A percentile compares a stretch with the other conserved stretches of the same genome.
phyloP scores from a whole-genome alignment of 2,797 vertebrate species.

The Mareca penelope region DNA sequence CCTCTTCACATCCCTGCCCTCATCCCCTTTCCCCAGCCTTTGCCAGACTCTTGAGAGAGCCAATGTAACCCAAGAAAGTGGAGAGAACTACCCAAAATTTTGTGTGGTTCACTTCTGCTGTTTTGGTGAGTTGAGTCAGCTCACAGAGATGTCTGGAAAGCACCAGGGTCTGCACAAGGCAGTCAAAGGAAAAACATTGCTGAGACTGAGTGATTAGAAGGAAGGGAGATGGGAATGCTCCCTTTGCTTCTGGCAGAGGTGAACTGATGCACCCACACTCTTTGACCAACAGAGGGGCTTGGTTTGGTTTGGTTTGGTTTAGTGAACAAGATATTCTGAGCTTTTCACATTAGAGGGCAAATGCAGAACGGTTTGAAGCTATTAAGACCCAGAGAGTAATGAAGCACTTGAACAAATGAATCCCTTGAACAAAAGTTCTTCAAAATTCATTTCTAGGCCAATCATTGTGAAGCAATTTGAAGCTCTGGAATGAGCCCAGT shows the following conservation, averaged over 20 bases:
- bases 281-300: not conserved
- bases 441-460: constrained; percentile 42
- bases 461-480: constrained; percentile 12
- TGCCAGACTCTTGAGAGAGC: not conserved
- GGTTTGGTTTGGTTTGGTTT: not conserved
- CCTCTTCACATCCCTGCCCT: not conserved
- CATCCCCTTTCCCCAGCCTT: not conserved
- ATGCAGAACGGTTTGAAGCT: not conserved
- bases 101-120: not conserved
- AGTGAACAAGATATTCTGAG: not conserved
- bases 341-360: not conserved
- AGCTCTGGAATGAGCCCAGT: constrained; percentile 29
- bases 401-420: constrained; percentile 31
- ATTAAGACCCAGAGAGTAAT: not conserved
- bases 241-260: not conserved
- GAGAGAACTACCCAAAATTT: not conserved
- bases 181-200: accelerated
- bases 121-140: not conserved
- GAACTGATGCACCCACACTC: not conserved
- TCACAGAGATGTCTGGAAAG: not conserved
- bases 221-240: not conserved
- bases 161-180: not conserved
- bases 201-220: not conserved
- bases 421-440: constrained; percentile 33
- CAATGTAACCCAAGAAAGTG: not conserved